Evolutionary conservation across 2,797 vertebrate species (phyloP), one percentile per base, ranked within the genome.

Genomic region (Cheirogaleus major): DNA sequence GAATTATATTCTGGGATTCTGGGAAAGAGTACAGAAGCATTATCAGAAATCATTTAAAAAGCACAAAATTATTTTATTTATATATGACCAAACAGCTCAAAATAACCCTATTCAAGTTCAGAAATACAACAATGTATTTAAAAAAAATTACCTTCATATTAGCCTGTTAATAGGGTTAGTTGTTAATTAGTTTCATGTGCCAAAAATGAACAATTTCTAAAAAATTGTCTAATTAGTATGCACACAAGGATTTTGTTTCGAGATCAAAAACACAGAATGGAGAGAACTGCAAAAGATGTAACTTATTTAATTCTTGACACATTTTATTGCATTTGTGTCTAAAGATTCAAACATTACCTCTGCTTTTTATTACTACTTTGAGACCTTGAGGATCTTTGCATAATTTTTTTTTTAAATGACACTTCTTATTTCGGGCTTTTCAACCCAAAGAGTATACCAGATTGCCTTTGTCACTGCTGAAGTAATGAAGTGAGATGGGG

Each of bases 1-100:
- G 83, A 98, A 89, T 78, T 87, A 93, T 69, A 89, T 59, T 96
- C 88, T 7, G 65, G 90, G 43, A 52, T 97, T 43, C 11, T 69
- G 43, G 41, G 27, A 84, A 96, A 85, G 83, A 90, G 55, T 27
- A 14, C 0, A 89, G 90, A 65, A 59, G 69, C 70, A 57, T 57
- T 63, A 65, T 88, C 76, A 96, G 43, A 22, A 79, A 92, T 50
- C 0, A 93, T 91, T 96, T 85, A 4, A 41, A 75, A 72, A 79
- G 25, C 18, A 76, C 15, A 50, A 93, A 93, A 23, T 48, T 96
- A 95, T 48, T 79, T 92, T 61, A 89, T 94, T 78, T 72, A 57
- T 84, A 17, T 20, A 41, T 75, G 80, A 82, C 90, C n/a, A 96
- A 96, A 96, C 0, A 55, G 27, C 73, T 85, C 85, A 95, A 97